Evolutionary conservation across 2,888 invertebrate genomes (phyloP).

Genomic region (Drosophila vallismaia): DNA sequence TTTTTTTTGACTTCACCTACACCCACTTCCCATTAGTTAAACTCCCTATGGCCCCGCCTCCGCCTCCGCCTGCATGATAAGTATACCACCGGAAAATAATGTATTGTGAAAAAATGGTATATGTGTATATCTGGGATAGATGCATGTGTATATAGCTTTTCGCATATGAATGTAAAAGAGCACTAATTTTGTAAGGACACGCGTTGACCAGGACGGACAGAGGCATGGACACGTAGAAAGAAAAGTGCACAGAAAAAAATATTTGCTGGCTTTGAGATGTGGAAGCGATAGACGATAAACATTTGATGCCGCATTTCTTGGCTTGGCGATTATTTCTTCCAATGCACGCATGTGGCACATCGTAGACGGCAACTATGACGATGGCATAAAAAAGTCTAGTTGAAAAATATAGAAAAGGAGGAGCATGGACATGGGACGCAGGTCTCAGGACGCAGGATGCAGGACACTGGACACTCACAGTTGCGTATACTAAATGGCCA

Average conservation of each 20-base stretch:
- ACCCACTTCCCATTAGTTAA: constrained; percentile 1
- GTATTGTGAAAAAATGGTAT: constrained; percentile 59
- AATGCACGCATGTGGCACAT: constrained; percentile 61
- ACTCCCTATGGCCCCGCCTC: not conserved
- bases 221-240: constrained; percentile 16
- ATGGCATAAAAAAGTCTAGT: constrained; percentile 40
- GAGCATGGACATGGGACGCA: not conserved
- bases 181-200: constrained; percentile 76
- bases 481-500: constrained; percentile 69
- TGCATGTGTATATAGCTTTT: constrained; percentile 32
- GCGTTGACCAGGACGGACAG: constrained; percentile 52
- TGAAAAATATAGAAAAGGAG: not conserved
- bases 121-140: constrained; percentile 39
- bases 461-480: constrained; percentile 22
- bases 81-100: constrained; percentile 48
- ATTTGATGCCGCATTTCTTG: not conserved
- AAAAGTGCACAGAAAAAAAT: constrained; percentile 5
- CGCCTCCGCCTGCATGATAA: constrained; percentile 15
- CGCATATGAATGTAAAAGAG: constrained; percentile 69
- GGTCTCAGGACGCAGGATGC: not conserved
- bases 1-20: not conserved
- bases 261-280: not conserved
- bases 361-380: constrained; percentile 60
- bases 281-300: not conserved
- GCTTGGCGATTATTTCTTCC: not conserved